phyloP scores from a whole-genome alignment of 2,797 vertebrate species.

The Champsocephalus gunnari region DNA sequence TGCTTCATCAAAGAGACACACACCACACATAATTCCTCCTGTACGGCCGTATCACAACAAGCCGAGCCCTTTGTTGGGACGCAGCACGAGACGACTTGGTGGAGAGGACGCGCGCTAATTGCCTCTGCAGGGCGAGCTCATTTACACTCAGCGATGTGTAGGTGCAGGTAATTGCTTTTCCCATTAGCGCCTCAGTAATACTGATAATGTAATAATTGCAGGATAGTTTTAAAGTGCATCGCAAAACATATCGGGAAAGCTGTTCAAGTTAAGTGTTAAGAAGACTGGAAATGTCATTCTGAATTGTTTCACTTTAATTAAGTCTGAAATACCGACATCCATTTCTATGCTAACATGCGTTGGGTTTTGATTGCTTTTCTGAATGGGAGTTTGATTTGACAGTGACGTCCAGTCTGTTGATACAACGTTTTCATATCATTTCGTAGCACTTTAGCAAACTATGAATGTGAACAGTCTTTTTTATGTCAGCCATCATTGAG shows the following conservation, averaged over 20 bases:
- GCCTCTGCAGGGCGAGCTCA: constrained; percentile 35
- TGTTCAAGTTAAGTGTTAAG: neutral
- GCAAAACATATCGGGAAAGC: constrained; percentile 3
- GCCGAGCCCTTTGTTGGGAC: constrained; percentile 29
- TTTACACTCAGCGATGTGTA: constrained; percentile 9
- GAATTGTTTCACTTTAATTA: neutral
- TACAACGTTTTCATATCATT: too few relatives aligned
- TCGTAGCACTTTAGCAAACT: too few relatives aligned
- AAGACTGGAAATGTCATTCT: neutral
- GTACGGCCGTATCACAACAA: constrained; percentile 6
- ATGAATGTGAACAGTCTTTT: too few relatives aligned
- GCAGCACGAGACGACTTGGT: constrained; percentile 11
- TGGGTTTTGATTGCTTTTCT: neutral
- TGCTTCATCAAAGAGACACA: constrained; percentile 36
- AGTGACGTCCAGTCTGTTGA: too few relatives aligned
- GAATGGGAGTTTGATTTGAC: neutral
- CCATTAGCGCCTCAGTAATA: constrained; percentile 29
- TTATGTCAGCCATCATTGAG: too few relatives aligned
- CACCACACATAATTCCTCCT: constrained; percentile 17
- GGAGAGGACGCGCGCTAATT: constrained; percentile 41
- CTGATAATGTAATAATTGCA: constrained; percentile 32
- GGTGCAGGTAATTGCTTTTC: constrained; percentile 47
- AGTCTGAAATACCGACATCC: neutral
- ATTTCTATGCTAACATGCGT: neutral
- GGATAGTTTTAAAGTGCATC: constrained; percentile 20